These are phyloP conservation scores for Onychostoma macrolepis DNA, from an alignment of 2,113 vertebrate species.

Conservation along the genomic window DNA sequence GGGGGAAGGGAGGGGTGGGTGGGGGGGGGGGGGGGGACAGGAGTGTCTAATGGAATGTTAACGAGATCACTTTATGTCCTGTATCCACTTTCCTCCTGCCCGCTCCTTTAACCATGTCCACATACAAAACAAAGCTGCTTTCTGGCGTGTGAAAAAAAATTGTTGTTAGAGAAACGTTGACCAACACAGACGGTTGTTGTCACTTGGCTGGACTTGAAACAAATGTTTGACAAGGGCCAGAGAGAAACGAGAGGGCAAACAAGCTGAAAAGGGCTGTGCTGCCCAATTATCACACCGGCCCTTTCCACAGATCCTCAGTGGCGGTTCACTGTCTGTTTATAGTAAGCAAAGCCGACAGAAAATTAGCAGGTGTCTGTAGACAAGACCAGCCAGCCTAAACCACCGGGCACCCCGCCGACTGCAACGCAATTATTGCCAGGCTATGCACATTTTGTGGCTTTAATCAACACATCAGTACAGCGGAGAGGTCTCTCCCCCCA, in stretches of 20 bases:
- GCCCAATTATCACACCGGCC: conserved; percentile 71
- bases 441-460: conserved; percentile 22
- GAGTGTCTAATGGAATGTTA: conserved; percentile 79
- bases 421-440: conserved; percentile 38
- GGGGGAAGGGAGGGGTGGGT: conserved; percentile 53
- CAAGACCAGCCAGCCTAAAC: conserved; percentile 60
- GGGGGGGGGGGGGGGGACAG: conserved; percentile 29
- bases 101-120: conserved; percentile 53
- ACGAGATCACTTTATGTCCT: conserved; percentile 77
- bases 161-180: conserved; percentile 67
- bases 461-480: conserved; percentile 46
- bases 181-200: conserved; percentile 70
- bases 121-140: conserved; percentile 65
- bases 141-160: conserved; percentile 62
- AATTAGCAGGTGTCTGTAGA: conserved; percentile 80
- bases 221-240: conserved; percentile 60
- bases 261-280: conserved; percentile 68
- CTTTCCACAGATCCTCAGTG: conserved; percentile 61
- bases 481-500: background rate
- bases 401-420: conserved; percentile 65
- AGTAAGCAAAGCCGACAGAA: conserved; percentile 65
- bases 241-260: conserved; percentile 58
- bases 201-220: conserved; percentile 76
- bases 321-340: conserved; percentile 57
- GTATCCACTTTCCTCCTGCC: conserved; percentile 56